Evolutionary conservation across 2,797 vertebrate genomes (phyloP), one percentile per base, ranked within the genome.

Genomic region (Pseudotriccus pelzelni): DNA sequence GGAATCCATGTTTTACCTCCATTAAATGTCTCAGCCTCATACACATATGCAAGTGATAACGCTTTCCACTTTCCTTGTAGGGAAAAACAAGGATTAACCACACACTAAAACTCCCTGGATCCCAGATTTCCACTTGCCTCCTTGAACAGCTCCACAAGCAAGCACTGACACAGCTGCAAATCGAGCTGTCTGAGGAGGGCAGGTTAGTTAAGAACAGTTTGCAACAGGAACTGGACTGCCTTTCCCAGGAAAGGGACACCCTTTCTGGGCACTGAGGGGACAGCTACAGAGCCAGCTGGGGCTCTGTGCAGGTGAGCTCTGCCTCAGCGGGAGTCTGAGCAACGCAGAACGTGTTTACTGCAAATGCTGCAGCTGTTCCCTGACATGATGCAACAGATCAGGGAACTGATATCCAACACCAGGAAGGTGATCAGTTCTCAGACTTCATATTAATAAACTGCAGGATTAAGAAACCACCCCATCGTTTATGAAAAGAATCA

Each of bases 11-110:
- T 34, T 16, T 18, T 23, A 14, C 6, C 52, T 30, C 36, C 4
- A 52, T 63, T 68, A 67, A 36, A 22, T 9, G 1, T 20, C 21
- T 11, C 23, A 6, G 60, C n/a, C 36, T 28, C 25, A 30, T 3
- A 39, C 10, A 12, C 2, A 4, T 12, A 39, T 0, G 7, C 14
- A 44, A 10, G 1, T 5, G 3, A 46, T 27, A 36, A 5, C 1
- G 5, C 22, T 60, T 66, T 43, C 36, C 69, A 43, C 66, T 20
- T 36, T 50, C 24, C 28, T 43, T 28, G 4, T 1, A n/a, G 21
- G 28, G 10, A 37, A 55, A 56, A 20, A 0, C 23, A 41, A 84
- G 34, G 23, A 43, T 46, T 44, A 76, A 50, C 21, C 24, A 37
- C 24, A 19, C 4, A 39, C 25, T 52, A 27, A 30, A 52, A 30